A percentile compares a stretch with the other conserved stretches of the same genome.
Evolutionary conservation across 2,113 vertebrate genomes (phyloP).

Genomic region (Chaenogobius annularis): DNA sequence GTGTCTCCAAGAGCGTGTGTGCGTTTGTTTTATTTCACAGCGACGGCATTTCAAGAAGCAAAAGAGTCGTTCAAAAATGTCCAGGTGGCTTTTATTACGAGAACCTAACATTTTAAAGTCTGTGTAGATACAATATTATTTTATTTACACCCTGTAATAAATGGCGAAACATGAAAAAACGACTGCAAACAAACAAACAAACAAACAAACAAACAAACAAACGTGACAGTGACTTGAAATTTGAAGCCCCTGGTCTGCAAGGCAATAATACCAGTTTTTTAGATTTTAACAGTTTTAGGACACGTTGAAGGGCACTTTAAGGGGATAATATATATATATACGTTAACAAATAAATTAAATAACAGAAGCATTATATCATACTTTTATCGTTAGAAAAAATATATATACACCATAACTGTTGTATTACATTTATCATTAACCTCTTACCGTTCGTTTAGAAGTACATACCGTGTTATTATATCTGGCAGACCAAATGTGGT

Average conservation of each 20-base stretch:
- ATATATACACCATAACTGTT: not conserved
- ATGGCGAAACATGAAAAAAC: conserved; percentile 48
- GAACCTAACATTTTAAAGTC: conserved; percentile 64
- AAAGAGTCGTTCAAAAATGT: conserved; percentile 63
- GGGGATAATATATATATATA: not conserved
- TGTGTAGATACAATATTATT: conserved; percentile 68
- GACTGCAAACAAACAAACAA: conserved; percentile 18
- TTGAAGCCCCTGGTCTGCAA: conserved; percentile 41
- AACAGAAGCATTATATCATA: not conserved
- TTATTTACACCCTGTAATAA: conserved; percentile 73
- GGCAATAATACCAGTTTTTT: not conserved
- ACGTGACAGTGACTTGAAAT: conserved; percentile 34
- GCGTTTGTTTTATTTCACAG: not conserved
- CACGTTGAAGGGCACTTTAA: conserved; percentile 4
- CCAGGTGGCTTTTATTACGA: conserved; percentile 73
- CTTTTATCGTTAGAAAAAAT: not conserved
- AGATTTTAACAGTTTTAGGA: not conserved
- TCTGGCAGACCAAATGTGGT: not conserved
- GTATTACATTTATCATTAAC: not conserved
- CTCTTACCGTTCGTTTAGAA: not conserved
- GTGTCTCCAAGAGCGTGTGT: conserved; percentile 32
- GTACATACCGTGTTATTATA: not conserved
- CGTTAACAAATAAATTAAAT: not conserved
- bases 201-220: too few relatives aligned
- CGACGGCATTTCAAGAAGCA: conserved; percentile 27